A percentile compares a stretch with the other conserved stretches of the same genome.
phyloP scores from a whole-genome alignment of 2,888 invertebrate genomes.

The Idaea biselata region DNA sequence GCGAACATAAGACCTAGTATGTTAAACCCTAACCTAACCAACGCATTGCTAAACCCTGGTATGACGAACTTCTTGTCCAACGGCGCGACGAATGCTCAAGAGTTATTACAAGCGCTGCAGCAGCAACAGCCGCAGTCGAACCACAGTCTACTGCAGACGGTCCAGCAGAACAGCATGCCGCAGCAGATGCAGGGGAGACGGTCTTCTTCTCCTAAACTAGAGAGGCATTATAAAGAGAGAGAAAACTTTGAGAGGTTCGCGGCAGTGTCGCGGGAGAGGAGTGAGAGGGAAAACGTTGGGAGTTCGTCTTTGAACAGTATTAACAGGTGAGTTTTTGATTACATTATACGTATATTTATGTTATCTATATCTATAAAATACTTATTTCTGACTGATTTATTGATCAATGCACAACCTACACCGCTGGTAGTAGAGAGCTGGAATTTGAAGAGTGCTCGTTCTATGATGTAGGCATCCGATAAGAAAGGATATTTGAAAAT shows the following conservation, averaged over 20 bases:
- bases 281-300: slow-evolving; percentile 76
- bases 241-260: slow-evolving; percentile 71
- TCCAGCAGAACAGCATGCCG: slow-evolving; percentile 72
- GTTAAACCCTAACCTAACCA: slow-evolving; percentile 83
- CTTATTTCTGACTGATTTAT: too few relatives aligned
- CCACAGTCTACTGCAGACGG: slow-evolving; percentile 72
- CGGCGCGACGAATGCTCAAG: slow-evolving; percentile 85
- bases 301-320: slow-evolving; percentile 83
- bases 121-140: slow-evolving; percentile 83
- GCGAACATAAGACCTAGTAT: slow-evolving; percentile 71
- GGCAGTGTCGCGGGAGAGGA: slow-evolving; percentile 75
- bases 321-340: slow-evolving; percentile 78
- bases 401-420: too few relatives aligned
- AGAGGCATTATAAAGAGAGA: slow-evolving; percentile 75
- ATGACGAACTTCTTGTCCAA: slow-evolving; percentile 87
- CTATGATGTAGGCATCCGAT: too few relatives aligned
- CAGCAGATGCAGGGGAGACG: slow-evolving; percentile 75
- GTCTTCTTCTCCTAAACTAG: slow-evolving; percentile 69
- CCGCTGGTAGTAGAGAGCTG: too few relatives aligned
- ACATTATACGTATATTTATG: background rate
- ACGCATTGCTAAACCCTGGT: slow-evolving; percentile 85
- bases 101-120: slow-evolving; percentile 85
- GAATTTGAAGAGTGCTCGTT: too few relatives aligned
- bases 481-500: too few relatives aligned
- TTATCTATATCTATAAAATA: too few relatives aligned